Evolutionary conservation across 2,797 vertebrate genomes (phyloP).

Genomic region (Tadarida brasiliensis): DNA sequence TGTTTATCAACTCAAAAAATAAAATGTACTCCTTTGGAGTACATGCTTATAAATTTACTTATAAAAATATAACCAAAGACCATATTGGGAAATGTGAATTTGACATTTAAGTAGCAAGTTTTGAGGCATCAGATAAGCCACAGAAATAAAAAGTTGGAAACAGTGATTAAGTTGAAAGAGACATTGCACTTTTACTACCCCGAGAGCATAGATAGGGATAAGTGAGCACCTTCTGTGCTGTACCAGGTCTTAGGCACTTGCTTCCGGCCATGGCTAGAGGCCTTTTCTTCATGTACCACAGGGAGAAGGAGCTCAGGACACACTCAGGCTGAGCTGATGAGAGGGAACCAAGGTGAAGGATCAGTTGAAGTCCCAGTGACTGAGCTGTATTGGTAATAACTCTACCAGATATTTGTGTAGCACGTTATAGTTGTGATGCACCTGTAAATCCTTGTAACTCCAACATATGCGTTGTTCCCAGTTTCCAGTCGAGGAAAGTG

Average conservation of each 20-base stretch:
- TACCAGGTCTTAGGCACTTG: neutral
- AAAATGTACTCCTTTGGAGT: neutral
- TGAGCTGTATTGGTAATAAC: neutral
- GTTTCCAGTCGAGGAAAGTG: neutral
- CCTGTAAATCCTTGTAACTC: neutral
- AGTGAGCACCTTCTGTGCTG: neutral
- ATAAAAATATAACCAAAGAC: neutral
- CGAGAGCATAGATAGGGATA: neutral
- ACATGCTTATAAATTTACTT: neutral
- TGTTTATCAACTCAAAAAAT: neutral
- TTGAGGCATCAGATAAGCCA: constrained; percentile 18
- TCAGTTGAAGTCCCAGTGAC: neutral
- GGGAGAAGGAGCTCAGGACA: neutral
- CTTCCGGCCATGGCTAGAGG: neutral
- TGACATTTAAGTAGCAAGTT: constrained; percentile 13
- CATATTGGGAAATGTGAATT: neutral
- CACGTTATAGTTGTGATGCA: neutral
- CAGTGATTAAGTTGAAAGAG: constrained; percentile 44
- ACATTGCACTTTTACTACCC: neutral
- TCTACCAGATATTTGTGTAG: neutral
- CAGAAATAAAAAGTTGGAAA: constrained; percentile 37
- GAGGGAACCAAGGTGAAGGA: neutral
- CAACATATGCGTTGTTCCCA: neutral
- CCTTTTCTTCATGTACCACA: fast-evolving
- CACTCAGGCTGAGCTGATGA: neutral